Evolutionary conservation across 2,113 vertebrate species (phyloP).

Genomic region (Passer montanus): DNA sequence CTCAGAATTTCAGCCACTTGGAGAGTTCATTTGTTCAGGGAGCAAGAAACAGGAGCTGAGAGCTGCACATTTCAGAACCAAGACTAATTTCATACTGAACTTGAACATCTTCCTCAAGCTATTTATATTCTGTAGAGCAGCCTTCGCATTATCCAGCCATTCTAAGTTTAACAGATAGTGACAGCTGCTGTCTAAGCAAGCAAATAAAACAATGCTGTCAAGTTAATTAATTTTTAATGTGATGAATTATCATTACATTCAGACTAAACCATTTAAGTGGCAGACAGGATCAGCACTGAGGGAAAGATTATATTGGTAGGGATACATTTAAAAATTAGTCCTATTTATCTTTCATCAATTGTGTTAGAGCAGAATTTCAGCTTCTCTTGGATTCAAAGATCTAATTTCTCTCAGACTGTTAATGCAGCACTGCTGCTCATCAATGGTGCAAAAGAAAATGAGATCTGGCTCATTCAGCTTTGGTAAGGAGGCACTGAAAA

Average conservation of each 20-base stretch:
- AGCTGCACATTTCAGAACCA: constrained; percentile 5
- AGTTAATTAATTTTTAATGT: constrained; percentile 47
- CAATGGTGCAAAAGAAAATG: not conserved
- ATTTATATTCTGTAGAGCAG: constrained; percentile 27
- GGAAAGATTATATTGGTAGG: not conserved
- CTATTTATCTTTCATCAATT: not conserved
- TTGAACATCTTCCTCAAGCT: not conserved
- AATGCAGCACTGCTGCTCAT: not conserved
- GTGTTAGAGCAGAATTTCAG: not conserved
- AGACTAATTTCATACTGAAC: not conserved
- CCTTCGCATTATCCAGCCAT: not conserved
- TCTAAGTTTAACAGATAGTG: constrained; percentile 28
- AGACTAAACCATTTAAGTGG: not conserved
- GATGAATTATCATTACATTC: constrained; percentile 10
- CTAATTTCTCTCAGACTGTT: not conserved
- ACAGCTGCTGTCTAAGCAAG: constrained; percentile 47
- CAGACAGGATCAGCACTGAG: not conserved
- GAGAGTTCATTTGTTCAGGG: not conserved
- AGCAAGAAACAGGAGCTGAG: not conserved
- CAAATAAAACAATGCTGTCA: constrained; percentile 47
- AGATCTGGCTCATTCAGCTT: not conserved
- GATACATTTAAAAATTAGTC: not conserved
- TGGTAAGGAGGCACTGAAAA: not conserved
- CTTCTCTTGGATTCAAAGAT: not conserved
- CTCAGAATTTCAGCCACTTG: not conserved